phyloP scores from a whole-genome alignment of 2,113 vertebrate species.

The Epinephelus cyanopodus region DNA sequence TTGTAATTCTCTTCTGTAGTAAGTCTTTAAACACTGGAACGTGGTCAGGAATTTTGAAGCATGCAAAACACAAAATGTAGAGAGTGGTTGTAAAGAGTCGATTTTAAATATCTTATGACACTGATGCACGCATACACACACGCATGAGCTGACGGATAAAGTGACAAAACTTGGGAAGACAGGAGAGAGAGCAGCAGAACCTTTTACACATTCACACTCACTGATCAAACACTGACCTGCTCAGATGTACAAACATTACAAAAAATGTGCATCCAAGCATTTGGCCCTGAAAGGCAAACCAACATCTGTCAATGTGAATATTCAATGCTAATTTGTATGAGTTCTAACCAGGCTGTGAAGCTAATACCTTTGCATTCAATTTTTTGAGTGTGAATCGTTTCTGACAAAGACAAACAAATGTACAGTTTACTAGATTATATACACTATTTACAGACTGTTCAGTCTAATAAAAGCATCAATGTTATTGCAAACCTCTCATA shows the following conservation, averaged over 20 bases:
- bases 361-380: slow-evolving; percentile 11
- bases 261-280: slow-evolving; percentile 7
- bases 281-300: slow-evolving; percentile 27
- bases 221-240: slow-evolving; percentile 5
- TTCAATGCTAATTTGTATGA: slow-evolving; percentile 11
- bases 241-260: slow-evolving; percentile 13
- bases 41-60: slow-evolving; percentile 38
- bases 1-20: background rate
- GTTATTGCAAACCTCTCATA: slow-evolving; percentile 34
- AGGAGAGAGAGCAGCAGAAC: slow-evolving; percentile 10
- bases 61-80: slow-evolving; percentile 51
- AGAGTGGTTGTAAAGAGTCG: background rate
- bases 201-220: slow-evolving; percentile 17
- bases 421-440: slow-evolving; percentile 44
- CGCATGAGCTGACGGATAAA: slow-evolving; percentile 1
- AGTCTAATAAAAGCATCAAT: slow-evolving; percentile 33
- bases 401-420: slow-evolving; percentile 37
- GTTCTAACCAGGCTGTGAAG: slow-evolving; percentile 11
- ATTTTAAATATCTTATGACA: background rate
- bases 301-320: background rate
- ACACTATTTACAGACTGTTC: slow-evolving; percentile 66
- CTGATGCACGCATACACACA: background rate
- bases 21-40: slow-evolving; percentile 36
- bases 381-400: slow-evolving; percentile 18
- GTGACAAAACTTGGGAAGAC: slow-evolving; percentile 26